A percentile compares a stretch with the other conserved stretches of the same genome.
Conservation (phyloP, 2,113 vertebrate species). For the Cottus gobio region DNA sequence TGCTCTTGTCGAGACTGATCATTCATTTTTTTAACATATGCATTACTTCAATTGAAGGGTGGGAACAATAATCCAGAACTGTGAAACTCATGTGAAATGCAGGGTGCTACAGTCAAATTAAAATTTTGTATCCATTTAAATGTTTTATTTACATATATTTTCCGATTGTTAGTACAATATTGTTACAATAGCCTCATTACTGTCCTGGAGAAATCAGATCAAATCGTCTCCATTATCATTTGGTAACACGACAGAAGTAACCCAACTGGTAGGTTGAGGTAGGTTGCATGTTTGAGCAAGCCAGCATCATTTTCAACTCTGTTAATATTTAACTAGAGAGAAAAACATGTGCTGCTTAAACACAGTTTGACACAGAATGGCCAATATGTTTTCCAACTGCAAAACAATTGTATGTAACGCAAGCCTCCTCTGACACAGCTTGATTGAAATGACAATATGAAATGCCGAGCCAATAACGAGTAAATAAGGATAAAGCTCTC, state of each 20-base stretch:
- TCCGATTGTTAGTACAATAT: neutral
- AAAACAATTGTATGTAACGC: neutral
- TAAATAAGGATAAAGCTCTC: neutral
- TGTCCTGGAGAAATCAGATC: neutral
- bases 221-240: neutral
- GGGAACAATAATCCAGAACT: neutral
- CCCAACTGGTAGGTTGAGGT: neutral
- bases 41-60: neutral
- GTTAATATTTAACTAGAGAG: neutral
- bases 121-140: neutral
- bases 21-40: too few species aligned
- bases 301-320: slow-evolving; percentile 8
- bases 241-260: neutral
- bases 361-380: neutral
- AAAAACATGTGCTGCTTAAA: neutral
- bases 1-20: neutral
- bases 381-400: neutral
- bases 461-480: neutral
- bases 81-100: neutral
- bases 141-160: neutral
- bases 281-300: neutral
- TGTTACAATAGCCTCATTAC: neutral
- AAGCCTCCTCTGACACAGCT: neutral
- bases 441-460: neutral
- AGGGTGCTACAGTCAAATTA: neutral